These are phyloP conservation scores for Reticulitermes lucifugus DNA, from an alignment of 2,888 invertebrate species.

Conservation along the genomic window DNA sequence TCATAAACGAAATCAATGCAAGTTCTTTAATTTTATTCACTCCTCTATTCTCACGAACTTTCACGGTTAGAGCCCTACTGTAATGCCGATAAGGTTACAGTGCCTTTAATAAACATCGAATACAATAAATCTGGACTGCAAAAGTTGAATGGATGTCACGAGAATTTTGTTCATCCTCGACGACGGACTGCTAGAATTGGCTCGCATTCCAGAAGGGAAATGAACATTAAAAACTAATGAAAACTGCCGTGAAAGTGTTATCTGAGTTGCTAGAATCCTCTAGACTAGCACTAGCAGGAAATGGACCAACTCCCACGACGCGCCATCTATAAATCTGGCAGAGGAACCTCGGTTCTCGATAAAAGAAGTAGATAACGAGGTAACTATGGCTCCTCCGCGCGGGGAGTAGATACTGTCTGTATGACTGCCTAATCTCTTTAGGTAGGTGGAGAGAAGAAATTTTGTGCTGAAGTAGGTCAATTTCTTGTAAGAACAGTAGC, in stretches of 20 bases:
- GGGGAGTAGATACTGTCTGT: neutral
- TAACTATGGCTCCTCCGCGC: slow-evolving; percentile 25
- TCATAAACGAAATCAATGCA: no score
- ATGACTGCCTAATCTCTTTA: slow-evolving; percentile 21
- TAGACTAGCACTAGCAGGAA: slow-evolving; percentile 18
- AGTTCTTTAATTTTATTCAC: neutral
- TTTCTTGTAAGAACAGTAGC: no score
- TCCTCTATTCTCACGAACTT: neutral
- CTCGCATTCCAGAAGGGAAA: slow-evolving; percentile 47
- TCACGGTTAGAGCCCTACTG: neutral
- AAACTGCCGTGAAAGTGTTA: slow-evolving; percentile 42
- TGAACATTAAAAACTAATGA: slow-evolving; percentile 52
- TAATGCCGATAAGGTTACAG: neutral
- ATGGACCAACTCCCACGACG: slow-evolving; percentile 39
- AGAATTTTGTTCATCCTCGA: neutral
- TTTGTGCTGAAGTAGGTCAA: no score
- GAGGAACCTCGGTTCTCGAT: slow-evolving; percentile 45
- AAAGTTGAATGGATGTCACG: neutral
- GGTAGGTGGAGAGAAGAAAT: no score
- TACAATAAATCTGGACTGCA: neutral
- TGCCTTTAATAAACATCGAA: neutral
- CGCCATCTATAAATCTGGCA: slow-evolving; percentile 49
- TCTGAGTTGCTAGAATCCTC: slow-evolving; percentile 25
- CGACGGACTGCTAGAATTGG: slow-evolving; percentile 27
- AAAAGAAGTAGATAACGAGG: slow-evolving; percentile 51